Conservation (phyloP, 2,113 vertebrate species). For the Atrichornis clamosus region DNA sequence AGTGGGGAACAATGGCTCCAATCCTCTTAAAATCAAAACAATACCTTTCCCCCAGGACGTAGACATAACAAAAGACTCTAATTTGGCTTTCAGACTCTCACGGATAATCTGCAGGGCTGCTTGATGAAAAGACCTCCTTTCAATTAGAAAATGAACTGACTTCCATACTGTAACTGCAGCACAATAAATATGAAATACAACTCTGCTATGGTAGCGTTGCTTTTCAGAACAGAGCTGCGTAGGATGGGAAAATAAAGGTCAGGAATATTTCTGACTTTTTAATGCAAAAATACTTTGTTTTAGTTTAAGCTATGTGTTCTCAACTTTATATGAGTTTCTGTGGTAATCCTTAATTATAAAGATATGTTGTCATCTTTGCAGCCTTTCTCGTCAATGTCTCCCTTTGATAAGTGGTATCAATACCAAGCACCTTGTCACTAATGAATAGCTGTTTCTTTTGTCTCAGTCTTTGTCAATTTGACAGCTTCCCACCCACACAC, state of each 20-base stretch:
- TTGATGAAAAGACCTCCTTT: not conserved
- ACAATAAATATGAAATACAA: not conserved
- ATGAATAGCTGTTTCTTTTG: not conserved
- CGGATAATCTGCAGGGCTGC: not conserved
- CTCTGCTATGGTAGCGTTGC: not conserved
- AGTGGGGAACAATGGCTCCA: not conserved
- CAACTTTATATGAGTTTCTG: not conserved
- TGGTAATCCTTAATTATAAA: not conserved
- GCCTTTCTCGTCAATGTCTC: not conserved
- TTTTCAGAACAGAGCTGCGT: not conserved
- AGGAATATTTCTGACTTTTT: not conserved
- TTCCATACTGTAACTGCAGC: not conserved
- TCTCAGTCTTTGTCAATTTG: not conserved
- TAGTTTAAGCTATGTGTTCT: not conserved
- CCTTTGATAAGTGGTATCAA: constrained; percentile 32
- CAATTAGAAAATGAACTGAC: not conserved
- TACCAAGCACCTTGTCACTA: constrained; percentile 24
- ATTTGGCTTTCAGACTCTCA: not conserved
- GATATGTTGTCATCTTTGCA: not conserved
- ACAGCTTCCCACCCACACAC: not conserved
- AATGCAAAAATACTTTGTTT: not conserved
- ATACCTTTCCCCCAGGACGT: not conserved
- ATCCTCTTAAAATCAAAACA: not conserved
- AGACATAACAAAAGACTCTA: not conserved
- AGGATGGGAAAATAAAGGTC: not conserved